phyloP scores from a whole-genome alignment of 2,113 vertebrate species.

The Xyrauchen texanus region DNA sequence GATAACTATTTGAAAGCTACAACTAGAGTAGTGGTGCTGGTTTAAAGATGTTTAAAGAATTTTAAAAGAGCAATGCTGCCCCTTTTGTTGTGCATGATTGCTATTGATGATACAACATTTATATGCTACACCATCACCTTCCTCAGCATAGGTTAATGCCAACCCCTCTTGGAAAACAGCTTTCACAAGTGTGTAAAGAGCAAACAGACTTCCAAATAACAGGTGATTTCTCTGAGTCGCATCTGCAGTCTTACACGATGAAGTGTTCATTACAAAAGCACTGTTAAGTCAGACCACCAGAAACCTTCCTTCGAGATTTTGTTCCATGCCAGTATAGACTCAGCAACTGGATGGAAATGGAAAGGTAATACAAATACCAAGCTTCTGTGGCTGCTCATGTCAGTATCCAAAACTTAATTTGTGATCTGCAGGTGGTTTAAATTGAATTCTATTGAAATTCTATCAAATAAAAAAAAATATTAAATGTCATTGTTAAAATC shows the following conservation, averaged over 20 bases:
- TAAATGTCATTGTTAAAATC: conserved; percentile 58
- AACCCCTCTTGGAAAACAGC: background rate
- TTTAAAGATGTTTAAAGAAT: too few species aligned
- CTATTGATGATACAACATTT: background rate
- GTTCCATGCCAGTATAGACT: conserved; percentile 11
- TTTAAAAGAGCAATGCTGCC: too few species aligned
- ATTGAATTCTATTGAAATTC: conserved; percentile 54
- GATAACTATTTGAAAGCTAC: background rate
- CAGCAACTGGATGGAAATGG: conserved; percentile 26
- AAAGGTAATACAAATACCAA: conserved; percentile 41
- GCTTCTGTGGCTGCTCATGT: conserved; percentile 33
- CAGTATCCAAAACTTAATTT: conserved; percentile 45
- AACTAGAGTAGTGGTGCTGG: background rate
- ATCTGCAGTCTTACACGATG: conserved; percentile 25
- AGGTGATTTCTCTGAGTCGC: conserved; percentile 28
- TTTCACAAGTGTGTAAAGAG: background rate
- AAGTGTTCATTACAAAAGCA: conserved; percentile 33
- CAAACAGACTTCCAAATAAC: conserved; percentile 33
- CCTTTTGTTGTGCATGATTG: too few species aligned
- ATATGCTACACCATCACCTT: background rate
- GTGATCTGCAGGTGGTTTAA: conserved; percentile 51
- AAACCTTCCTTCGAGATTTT: conserved; percentile 1
- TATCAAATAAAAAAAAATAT: conserved; percentile 45
- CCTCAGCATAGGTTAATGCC: background rate
- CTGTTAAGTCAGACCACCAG: conserved; percentile 15